These are phyloP conservation scores for Drosophila nasuta DNA, from an alignment of 1,140 invertebrate species.

Conservation along the genomic window DNA sequence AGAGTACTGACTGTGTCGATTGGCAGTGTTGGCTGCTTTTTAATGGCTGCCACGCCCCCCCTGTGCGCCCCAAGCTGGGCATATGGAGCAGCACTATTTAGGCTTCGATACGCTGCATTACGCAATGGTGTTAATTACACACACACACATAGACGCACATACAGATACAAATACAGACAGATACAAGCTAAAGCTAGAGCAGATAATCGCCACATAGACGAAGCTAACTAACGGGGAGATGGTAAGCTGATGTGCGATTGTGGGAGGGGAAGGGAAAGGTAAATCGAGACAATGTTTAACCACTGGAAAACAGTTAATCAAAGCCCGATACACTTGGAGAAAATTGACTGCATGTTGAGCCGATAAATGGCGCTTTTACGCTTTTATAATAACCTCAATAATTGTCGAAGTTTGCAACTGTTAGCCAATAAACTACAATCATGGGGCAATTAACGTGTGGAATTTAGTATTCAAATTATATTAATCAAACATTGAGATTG, in stretches of 20 bases:
- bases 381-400: slow-evolving; percentile 8
- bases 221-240: slow-evolving; percentile 42
- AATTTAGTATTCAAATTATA: not conserved
- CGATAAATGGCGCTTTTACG: slow-evolving; percentile 1
- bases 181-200: slow-evolving; percentile 14
- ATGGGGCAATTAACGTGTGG: not conserved
- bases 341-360: slow-evolving; percentile 3
- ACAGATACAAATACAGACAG: slow-evolving; percentile 27
- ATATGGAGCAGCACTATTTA: slow-evolving; percentile 84
- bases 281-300: slow-evolving; percentile 48
- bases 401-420: not conserved
- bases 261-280: not conserved
- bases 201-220: slow-evolving; percentile 73
- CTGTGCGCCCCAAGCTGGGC: slow-evolving; percentile 44
- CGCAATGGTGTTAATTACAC: slow-evolving; percentile 84
- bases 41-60: slow-evolving; percentile 49
- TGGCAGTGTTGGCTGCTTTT: slow-evolving; percentile 54
- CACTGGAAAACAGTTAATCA: slow-evolving; percentile 70
- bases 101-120: slow-evolving; percentile 84
- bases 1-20: slow-evolving; percentile 31
- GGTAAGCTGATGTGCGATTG: not conserved
- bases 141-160: slow-evolving; percentile 66
- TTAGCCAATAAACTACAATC: not conserved
- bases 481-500: not conserved
- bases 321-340: slow-evolving; percentile 42